These are phyloP conservation scores for Danaus plexippus DNA, from an alignment of 1,140 invertebrate species.

Conservation along the genomic window DNA sequence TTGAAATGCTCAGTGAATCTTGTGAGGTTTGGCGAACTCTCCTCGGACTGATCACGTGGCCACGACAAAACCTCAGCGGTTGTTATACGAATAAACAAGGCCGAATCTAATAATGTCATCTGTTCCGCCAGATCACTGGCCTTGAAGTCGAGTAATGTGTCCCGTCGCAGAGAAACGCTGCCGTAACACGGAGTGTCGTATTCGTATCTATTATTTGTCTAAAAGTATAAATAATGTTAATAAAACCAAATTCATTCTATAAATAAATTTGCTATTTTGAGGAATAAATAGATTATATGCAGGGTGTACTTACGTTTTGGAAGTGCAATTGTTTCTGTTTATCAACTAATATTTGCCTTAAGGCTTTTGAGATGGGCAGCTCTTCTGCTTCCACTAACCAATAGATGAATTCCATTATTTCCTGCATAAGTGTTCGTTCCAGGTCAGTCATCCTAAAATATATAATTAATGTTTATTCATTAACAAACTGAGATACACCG, in stretches of 20 bases:
- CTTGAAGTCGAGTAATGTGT: slow-evolving; percentile 92
- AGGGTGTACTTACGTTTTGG: slow-evolving; percentile 52
- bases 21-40: slow-evolving; percentile 95
- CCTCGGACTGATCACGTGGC: slow-evolving; percentile 97
- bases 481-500: too few species aligned
- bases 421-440: slow-evolving; percentile 80
- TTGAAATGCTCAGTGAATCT: slow-evolving; percentile 99
- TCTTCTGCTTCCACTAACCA: slow-evolving; percentile 89
- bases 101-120: slow-evolving; percentile 97
- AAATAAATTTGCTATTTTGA: not conserved
- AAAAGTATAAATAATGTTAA: slow-evolving; percentile 14
- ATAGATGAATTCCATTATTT: slow-evolving; percentile 92
- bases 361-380: slow-evolving; percentile 88
- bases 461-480: slow-evolving; percentile 3
- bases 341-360: slow-evolving; percentile 92
- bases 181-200: slow-evolving; percentile 56
- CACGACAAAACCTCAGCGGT: slow-evolving; percentile 97
- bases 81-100: slow-evolving; percentile 96
- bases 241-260: not conserved
- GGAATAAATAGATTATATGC: not conserved
- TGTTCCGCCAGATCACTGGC: slow-evolving; percentile 91
- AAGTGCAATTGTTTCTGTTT: slow-evolving; percentile 82
- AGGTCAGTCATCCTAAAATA: slow-evolving; percentile 84
- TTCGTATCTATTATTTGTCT: slow-evolving; percentile 58
- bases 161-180: slow-evolving; percentile 72